Percentiles rank a stretch among this genome's conserved stretches.
phyloP scores from a whole-genome alignment of 2,888 invertebrate species.

The Cartodere bifasciata region DNA sequence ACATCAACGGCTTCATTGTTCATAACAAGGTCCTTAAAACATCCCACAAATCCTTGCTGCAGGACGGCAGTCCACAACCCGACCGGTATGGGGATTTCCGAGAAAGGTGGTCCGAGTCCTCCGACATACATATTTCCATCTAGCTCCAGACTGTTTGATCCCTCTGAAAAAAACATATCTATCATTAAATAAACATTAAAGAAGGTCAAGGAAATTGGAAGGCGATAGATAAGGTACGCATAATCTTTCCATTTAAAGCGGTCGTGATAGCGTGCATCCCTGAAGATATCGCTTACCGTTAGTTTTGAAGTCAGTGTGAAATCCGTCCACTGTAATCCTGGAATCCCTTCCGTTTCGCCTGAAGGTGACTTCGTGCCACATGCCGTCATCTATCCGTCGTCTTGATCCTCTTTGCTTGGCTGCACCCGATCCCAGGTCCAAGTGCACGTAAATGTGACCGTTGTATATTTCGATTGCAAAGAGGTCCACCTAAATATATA shows the following conservation, averaged over 20 bases:
- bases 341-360: constrained; percentile 73
- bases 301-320: constrained; percentile 77
- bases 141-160: constrained; percentile 76
- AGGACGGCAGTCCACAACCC: constrained; percentile 85
- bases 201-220: too few relatives aligned
- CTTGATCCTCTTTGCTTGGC: constrained; percentile 74
- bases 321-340: constrained; percentile 78
- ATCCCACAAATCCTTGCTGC: constrained; percentile 86
- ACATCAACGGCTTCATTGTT: constrained; percentile 83
- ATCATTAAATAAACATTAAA: too few relatives aligned
- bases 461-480: constrained; percentile 90
- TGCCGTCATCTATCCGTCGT: constrained; percentile 75
- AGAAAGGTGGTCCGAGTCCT: constrained; percentile 71
- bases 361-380: constrained; percentile 84
- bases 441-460: constrained; percentile 84
- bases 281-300: too few relatives aligned
- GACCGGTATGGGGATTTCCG: constrained; percentile 64
- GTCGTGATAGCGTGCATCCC: too few relatives aligned
- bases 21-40: constrained; percentile 77
- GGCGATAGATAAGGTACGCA: too few relatives aligned
- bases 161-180: constrained; percentile 47
- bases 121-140: constrained; percentile 84
- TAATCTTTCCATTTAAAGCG: too few relatives aligned
- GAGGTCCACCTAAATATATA: constrained; percentile 68
- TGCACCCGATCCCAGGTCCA: constrained; percentile 86